These are phyloP conservation scores for Dolichomitus sp. DNA, from an alignment of 2,888 invertebrate genomes.

Conservation along the genomic window DNA sequence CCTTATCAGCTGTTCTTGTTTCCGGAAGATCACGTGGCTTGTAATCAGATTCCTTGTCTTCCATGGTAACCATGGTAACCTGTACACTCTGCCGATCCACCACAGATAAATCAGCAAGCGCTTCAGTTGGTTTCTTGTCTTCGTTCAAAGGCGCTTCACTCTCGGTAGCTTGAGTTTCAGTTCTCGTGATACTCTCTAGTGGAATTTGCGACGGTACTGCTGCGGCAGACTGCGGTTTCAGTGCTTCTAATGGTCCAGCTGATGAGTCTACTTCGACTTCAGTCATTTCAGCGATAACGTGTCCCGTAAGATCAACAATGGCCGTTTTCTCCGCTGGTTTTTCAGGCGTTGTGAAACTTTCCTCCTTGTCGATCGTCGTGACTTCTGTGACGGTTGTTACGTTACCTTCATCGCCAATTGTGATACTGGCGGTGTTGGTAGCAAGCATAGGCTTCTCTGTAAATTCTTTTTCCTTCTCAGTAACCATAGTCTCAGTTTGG, in stretches of 20 bases:
- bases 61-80: conserved; percentile 80
- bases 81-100: conserved; percentile 81
- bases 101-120: conserved; percentile 77
- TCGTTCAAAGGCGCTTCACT: conserved; percentile 86
- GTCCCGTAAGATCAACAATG: conserved; percentile 86
- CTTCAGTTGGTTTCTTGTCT: conserved; percentile 84
- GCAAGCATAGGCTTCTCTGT: conserved; percentile 74
- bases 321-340: conserved; percentile 86
- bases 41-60: conserved; percentile 87
- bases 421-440: conserved; percentile 80
- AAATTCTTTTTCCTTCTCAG: conserved; percentile 88
- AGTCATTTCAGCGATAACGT: conserved; percentile 87
- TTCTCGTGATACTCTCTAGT: conserved; percentile 87
- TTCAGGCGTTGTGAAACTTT: conserved; percentile 83
- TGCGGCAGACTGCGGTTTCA: conserved; percentile 79
- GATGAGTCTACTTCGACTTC: conserved; percentile 87
- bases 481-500: conserved; percentile 87
- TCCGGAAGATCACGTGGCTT: conserved; percentile 83
- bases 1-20: conserved; percentile 76
- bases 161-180: conserved; percentile 88
- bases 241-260: conserved; percentile 80
- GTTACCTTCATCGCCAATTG: conserved; percentile 82
- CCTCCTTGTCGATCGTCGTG: conserved; percentile 87
- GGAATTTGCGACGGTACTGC: conserved; percentile 88
- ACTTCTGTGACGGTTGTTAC: conserved; percentile 88